phyloP scores from a whole-genome alignment of 37 sponge, comb jelly and placozoan genomes.

The Haliclona indistincta region DNA sequence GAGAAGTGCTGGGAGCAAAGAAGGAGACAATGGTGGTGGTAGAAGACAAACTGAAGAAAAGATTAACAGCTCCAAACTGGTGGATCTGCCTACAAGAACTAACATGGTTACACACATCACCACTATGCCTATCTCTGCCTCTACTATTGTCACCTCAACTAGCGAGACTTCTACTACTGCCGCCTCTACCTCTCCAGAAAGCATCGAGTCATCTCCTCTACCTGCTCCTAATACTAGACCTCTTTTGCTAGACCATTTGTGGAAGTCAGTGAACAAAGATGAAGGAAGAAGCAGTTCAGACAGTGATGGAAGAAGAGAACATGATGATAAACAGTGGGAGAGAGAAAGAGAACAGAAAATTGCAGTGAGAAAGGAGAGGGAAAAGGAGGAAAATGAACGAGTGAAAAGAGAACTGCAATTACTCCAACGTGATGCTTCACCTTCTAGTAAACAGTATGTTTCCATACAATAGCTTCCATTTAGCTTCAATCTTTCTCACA shows the following conservation, averaged over 20 bases:
- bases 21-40: no score
- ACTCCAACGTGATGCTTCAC: not conserved
- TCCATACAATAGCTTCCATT: no score
- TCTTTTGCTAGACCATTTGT: constrained; percentile 4
- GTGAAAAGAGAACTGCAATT: not conserved
- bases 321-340: not conserved
- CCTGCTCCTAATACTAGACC: not conserved
- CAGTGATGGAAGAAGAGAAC: no score
- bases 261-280: constrained; percentile 2
- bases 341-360: not conserved
- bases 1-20: no score
- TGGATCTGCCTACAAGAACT: no score
- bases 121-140: not conserved
- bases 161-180: not conserved
- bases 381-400: not conserved
- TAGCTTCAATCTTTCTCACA: no score
- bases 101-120: no score
- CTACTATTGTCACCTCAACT: not conserved
- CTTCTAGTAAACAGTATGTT: no score
- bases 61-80: no score
- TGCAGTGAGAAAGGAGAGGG: not conserved
- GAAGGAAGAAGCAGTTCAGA: no score
- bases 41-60: no score
- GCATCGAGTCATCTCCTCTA: not conserved
- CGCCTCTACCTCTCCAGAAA: not conserved